Base-by-base conservation (phyloP, 2,113 vertebrate species). In the Xyrauchen texanus region DNA sequence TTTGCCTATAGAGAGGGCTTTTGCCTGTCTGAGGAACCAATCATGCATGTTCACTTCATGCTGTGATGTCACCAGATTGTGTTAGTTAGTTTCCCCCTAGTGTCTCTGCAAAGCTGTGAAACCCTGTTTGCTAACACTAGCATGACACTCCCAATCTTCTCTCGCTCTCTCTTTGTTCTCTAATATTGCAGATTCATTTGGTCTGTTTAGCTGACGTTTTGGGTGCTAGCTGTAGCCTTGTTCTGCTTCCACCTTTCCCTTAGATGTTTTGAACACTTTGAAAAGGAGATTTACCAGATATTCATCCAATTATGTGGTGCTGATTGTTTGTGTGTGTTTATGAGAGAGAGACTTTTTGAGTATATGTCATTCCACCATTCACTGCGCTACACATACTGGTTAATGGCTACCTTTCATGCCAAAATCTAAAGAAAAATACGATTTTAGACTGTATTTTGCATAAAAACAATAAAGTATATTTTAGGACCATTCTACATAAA, bases 31-130 rank as follows among this genome's bases (percentile, higher is more conserved):
- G 68, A 83, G 52, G 71, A 79, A 53, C 67, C 82, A 73, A 61
- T 83, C 82, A 68, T 79, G 77, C 68, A 75, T 78, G 72, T 34
- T 83, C 58, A 60, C 58, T 77, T 10, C 11, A 11, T n/a, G 53
- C 6, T 45, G 53, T 74, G 72, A 83, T 63, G 62, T 79, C 77
- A 79, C 55, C 77, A 79, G 84, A 83, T 83, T 76, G 75, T 78
- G 49, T 73, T 64, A 15, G 34, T 76, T 34, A 34, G 21, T 34
- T 34, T 75, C 75, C 52, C 66, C 70, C 45, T 61, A 71, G 64
- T 78, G 52, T 15, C 12, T 13, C 47, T 73, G 47, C 67, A 34
- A 34, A 70, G 45, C 72, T 76, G 76, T 67, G 62, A 76, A 79
- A 68, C 71, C 55, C 45, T 65, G 62, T 77, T 82, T 85, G 68